These are phyloP conservation scores for Sepiola atlantica DNA, from an alignment of 2,888 invertebrate genomes.

Conservation along the genomic window DNA sequence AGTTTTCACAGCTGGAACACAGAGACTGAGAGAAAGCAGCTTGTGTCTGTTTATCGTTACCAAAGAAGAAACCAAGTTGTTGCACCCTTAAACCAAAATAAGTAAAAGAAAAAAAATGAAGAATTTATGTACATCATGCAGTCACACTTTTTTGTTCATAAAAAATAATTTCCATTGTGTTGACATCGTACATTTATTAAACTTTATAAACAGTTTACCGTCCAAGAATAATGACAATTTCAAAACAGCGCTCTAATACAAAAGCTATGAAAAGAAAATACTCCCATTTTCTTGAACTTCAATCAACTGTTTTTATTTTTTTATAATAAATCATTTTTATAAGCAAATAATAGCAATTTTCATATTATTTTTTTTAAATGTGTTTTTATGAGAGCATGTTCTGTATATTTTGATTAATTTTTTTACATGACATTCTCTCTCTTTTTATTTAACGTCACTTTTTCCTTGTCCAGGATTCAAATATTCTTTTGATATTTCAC, in stretches of 20 bases:
- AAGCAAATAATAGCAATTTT: slow-evolving; percentile 18
- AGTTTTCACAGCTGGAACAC: no score
- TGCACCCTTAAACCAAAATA: no score
- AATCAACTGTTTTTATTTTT: neutral
- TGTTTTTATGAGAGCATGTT: neutral
- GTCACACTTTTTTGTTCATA: neutral
- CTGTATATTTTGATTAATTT: neutral
- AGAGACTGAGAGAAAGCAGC: no score
- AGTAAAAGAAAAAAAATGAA: no score
- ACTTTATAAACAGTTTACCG: neutral
- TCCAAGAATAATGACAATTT: neutral
- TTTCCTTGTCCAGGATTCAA: no score
- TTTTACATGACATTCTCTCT: neutral
- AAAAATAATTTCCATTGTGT: neutral
- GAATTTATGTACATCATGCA: neutral
- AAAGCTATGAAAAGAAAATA: neutral
- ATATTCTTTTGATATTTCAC: no score
- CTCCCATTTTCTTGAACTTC: neutral
- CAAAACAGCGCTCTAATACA: neutral
- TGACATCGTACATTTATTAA: slow-evolving; percentile 8
- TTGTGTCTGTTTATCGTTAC: no score
- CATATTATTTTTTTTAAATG: neutral
- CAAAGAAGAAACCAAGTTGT: no score
- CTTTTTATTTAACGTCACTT: neutral
- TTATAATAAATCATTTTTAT: slow-evolving; percentile 32